Evolutionary conservation across 2,113 vertebrate genomes (phyloP).

Genomic region (Caloenas nicobarica): DNA sequence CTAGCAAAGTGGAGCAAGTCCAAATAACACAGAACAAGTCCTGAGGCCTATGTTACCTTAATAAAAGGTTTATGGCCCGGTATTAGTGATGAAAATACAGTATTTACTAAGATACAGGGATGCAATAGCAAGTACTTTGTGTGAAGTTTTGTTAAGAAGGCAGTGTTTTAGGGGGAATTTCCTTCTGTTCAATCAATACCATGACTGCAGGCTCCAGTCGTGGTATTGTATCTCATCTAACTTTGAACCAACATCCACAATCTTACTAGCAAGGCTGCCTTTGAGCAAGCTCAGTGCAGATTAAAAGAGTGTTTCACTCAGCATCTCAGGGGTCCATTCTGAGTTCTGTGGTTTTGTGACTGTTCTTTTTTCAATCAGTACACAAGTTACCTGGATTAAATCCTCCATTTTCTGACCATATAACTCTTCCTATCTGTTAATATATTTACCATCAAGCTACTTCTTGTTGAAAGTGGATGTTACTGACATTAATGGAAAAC

Average conservation of each 20-base stretch:
- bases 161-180: neutral
- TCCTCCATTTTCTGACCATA: neutral
- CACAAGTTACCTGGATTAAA: neutral
- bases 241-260: neutral
- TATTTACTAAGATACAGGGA: neutral
- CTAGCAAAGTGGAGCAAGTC: neutral
- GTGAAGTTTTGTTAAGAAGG: neutral
- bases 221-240: neutral
- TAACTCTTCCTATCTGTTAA: neutral
- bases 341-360: neutral
- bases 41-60: neutral
- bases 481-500: neutral
- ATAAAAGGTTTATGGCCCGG: neutral
- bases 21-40: neutral
- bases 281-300: neutral
- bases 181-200: neutral
- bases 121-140: neutral
- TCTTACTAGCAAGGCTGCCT: neutral
- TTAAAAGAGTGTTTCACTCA: neutral
- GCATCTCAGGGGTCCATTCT: neutral
- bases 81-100: neutral
- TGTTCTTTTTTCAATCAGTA: neutral
- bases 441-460: neutral
- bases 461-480: neutral
- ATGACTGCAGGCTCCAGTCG: neutral